Evolutionary conservation across 2,888 invertebrate genomes (phyloP), one percentile per base, ranked within the genome.

Genomic region (Steinernema hermaphroditum): DNA sequence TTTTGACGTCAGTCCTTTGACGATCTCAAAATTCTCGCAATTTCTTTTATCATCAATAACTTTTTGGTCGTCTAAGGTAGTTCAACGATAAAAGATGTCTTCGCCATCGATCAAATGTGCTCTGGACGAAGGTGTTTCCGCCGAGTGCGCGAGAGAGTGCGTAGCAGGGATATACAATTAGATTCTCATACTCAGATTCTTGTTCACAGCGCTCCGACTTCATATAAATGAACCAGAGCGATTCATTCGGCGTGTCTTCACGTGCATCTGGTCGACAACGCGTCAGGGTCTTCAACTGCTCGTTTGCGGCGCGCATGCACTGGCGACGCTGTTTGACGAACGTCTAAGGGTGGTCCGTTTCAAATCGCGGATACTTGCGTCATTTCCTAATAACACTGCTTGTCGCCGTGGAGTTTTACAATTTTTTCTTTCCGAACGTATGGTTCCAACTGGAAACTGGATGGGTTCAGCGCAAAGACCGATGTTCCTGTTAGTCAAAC

Each of bases 91-190:
- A 62, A 62, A 29, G 29, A 1, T 19, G 62, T 32, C 29, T 62
- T 29, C 29, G 32, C 27, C 32, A 62, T 62, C 62, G 62, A 62
- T 62, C 62, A 62, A 62, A 32, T 62, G 62, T 62, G 62, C 32
- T 62, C 62, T 32, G 62, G 32, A 16, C 27, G 62, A 62, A 62
- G 62, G 62, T 62, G 62, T 62, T 62, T 62, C 62, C 29, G 62
- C n/a, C 62, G 62, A 62, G 27, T 54, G 62, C 16, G 62, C 62
- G 62, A 62, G 62, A 62, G 62, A 62, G 32, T 62, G 62, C 32
- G 62, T 62, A 32, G 62, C 29, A 29, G 62, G 62, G 62, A 62
- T 62, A 62, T 62, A 62, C 62, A 29, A 32, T 62, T 32, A 62
- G 62, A 62, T 62, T 62, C 62, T 32, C 62, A 29, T 22, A 29